Percentiles rank a stretch among this genome's conserved stretches.
phyloP scores from a whole-genome alignment of 2,113 vertebrate genomes.

The Athene noctua region DNA sequence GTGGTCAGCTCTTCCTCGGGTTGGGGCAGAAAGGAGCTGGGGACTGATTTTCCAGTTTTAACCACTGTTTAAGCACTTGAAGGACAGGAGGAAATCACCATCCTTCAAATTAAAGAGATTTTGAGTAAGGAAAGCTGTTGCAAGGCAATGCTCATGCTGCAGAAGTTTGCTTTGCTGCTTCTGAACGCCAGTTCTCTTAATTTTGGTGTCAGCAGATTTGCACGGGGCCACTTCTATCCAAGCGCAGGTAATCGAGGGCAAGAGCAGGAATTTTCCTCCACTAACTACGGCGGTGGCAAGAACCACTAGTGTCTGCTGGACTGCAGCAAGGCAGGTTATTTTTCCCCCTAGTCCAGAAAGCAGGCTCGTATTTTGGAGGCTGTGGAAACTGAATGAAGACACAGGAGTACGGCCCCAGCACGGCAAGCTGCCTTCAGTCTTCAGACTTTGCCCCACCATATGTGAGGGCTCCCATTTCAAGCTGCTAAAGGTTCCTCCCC shows the following conservation, averaged over 20 bases:
- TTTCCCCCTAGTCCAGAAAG: neutral
- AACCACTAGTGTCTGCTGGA: neutral
- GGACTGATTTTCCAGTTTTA: neutral
- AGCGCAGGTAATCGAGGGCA: fast-evolving
- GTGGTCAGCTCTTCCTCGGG: neutral
- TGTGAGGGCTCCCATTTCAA: fast-evolving
- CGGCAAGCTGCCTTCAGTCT: fast-evolving
- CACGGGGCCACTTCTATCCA: neutral
- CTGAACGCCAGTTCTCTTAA: neutral
- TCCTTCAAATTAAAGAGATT: neutral
- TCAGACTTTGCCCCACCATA: neutral
- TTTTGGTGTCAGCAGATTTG: neutral
- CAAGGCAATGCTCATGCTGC: fast-evolving
- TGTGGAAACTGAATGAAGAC: neutral
- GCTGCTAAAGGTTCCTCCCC: neutral
- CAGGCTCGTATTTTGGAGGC: neutral
- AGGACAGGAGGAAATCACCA: neutral
- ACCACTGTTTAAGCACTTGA: neutral
- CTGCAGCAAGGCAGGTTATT: neutral
- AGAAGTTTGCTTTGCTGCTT: neutral
- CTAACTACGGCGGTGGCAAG: fast-evolving
- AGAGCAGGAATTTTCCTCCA: neutral
- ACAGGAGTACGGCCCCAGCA: neutral
- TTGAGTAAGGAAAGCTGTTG: neutral
- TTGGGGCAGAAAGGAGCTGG: neutral